Evolutionary conservation across 2,797 vertebrate genomes (phyloP).

Genomic region (Ctenopoma kingsleyae): DNA sequence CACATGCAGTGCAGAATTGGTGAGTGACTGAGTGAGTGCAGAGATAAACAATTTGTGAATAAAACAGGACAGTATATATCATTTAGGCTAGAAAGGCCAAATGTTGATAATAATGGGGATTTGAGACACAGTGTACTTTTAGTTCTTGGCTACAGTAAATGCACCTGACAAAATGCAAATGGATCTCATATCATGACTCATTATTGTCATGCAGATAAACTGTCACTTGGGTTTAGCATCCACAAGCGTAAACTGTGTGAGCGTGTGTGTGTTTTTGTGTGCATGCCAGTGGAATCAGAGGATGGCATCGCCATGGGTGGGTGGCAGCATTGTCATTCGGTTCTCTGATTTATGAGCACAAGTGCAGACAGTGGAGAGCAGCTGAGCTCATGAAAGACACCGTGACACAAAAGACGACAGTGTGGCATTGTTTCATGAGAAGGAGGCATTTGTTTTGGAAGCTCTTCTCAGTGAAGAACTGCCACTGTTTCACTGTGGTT

Average conservation of each 20-base stretch:
- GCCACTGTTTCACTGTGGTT: constrained; percentile 18
- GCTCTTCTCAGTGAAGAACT: constrained; percentile 35
- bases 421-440: constrained; percentile 54
- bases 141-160: constrained; percentile 19
- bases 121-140: neutral
- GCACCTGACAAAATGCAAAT: constrained; percentile 53
- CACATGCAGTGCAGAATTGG: constrained; percentile 19
- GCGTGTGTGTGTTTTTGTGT: constrained; percentile 9
- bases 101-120: neutral
- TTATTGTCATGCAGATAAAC: constrained; percentile 60
- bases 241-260: constrained; percentile 17
- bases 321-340: constrained; percentile 45
- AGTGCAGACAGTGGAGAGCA: constrained; percentile 55
- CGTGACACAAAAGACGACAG: constrained; percentile 55
- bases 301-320: constrained; percentile 46
- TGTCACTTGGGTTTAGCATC: constrained; percentile 68
- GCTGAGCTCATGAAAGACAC: constrained; percentile 65
- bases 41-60: neutral
- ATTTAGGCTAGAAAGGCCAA: neutral
- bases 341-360: constrained; percentile 57
- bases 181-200: constrained; percentile 33
- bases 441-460: constrained; percentile 39
- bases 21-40: neutral
- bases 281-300: constrained; percentile 29
- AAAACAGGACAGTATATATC: neutral